These are phyloP conservation scores for Conchocele bisecta DNA, from an alignment of 2,888 invertebrate genomes.

Conservation along the genomic window DNA sequence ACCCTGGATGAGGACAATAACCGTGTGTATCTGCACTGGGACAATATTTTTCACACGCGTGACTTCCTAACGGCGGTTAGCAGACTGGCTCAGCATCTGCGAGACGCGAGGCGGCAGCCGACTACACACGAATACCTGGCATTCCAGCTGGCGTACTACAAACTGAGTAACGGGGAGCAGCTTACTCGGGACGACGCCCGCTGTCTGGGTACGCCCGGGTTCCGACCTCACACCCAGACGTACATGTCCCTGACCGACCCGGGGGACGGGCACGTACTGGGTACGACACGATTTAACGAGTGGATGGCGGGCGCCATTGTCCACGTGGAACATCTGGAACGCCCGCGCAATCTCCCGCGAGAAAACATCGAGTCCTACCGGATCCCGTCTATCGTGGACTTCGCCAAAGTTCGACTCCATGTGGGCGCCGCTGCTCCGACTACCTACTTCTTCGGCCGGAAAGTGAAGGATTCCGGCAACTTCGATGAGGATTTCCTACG, in stretches of 20 bases:
- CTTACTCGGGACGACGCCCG: conserved; percentile 18
- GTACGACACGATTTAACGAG: conserved; percentile 63
- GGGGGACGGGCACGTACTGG: conserved; percentile 44
- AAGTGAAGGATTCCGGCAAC: conserved; percentile 64
- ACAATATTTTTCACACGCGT: conserved; percentile 30
- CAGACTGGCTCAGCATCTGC: conserved; percentile 37
- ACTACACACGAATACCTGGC: conserved; percentile 58
- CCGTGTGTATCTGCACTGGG: conserved; percentile 53
- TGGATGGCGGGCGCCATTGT: conserved; percentile 69
- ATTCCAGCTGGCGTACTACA: conserved; percentile 55
- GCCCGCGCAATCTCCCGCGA: conserved; percentile 57
- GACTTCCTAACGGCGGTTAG: conserved; percentile 52
- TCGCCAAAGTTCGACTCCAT: conserved; percentile 66
- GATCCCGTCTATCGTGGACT: conserved; percentile 63
- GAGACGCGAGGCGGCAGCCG: conserved; percentile 56
- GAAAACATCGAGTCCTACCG: conserved; percentile 65
- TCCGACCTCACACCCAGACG: conserved; percentile 51
- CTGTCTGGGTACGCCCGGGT: conserved; percentile 64
- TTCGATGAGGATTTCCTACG: conserved; percentile 67
- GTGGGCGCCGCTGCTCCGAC: conserved; percentile 64
- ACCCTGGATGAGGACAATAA: conserved; percentile 35
- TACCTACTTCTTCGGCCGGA: conserved; percentile 65
- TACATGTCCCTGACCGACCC: conserved; percentile 24
- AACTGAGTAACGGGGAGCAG: conserved; percentile 34
- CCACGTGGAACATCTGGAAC: conserved; percentile 69